These are phyloP conservation scores for Menura novaehollandiae DNA, from an alignment of 2,113 vertebrate species.

Conservation along the genomic window DNA sequence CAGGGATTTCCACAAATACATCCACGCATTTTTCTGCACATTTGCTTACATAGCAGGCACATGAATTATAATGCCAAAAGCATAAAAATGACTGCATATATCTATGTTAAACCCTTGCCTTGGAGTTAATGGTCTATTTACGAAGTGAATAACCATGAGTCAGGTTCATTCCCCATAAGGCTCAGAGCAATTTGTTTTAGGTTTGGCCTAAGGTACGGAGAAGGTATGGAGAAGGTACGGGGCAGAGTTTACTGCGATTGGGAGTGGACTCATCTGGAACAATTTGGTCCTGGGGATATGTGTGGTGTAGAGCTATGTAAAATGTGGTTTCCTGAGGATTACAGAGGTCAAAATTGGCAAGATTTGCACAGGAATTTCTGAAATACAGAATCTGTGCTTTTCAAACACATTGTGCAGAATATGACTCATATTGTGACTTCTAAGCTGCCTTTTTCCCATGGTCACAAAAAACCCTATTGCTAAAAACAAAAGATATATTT, in stretches of 20 bases:
- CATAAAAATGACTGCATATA: not conserved
- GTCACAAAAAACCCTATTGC: not conserved
- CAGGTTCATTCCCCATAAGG: not conserved
- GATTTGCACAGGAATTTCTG: not conserved
- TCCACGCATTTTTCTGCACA: not conserved
- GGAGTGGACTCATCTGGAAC: not conserved
- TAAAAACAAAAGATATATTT: not conserved
- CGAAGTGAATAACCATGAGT: not conserved
- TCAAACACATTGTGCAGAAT: not conserved
- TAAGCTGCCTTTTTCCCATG: not conserved
- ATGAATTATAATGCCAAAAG: not conserved
- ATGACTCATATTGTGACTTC: not conserved
- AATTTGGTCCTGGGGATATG: not conserved
- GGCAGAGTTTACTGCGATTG: not conserved
- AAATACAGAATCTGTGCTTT: not conserved
- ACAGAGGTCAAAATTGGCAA: not conserved
- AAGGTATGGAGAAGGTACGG: not conserved
- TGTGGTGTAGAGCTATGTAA: not conserved
- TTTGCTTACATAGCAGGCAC: not conserved
- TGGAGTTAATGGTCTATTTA: not conserved
- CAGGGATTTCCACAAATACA: not conserved
- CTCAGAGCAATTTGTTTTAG: not conserved
- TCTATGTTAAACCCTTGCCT: not conserved
- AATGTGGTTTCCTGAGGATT: not conserved
- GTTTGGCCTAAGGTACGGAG: not conserved